phyloP scores from a whole-genome alignment of 2,113 vertebrate species.

The Lophotis ruficrista region DNA sequence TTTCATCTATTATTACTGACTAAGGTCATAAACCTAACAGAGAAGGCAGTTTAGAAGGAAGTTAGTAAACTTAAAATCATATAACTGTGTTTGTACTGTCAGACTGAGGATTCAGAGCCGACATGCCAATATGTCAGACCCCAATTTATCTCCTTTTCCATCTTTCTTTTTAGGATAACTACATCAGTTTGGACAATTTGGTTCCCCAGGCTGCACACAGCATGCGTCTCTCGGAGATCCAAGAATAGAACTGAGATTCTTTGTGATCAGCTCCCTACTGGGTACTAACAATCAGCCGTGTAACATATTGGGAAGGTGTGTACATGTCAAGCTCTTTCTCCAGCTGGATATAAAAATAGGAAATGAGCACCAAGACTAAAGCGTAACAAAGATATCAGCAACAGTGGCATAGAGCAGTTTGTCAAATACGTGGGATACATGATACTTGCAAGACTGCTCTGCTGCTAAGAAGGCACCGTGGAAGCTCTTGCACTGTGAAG shows the following conservation, averaged over 20 bases:
- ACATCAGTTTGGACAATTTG: neutral
- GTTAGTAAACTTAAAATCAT: neutral
- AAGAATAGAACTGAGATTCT: neutral
- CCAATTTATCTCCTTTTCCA: neutral
- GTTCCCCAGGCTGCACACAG: neutral
- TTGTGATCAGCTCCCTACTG: slow-evolving; percentile 1
- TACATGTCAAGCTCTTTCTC: neutral
- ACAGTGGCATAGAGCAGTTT: neutral
- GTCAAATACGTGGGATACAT: neutral
- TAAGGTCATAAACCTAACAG: neutral
- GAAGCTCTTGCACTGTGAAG: neutral
- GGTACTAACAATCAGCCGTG: slow-evolving; percentile 6
- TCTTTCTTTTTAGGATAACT: neutral
- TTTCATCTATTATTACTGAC: neutral
- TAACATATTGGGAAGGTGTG: slow-evolving; percentile 34
- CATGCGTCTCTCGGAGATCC: neutral
- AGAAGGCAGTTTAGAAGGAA: neutral
- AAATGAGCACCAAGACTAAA: neutral
- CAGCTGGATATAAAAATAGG: neutral
- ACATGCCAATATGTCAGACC: neutral
- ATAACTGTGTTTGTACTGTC: neutral
- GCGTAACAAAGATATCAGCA: neutral
- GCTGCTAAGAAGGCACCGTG: neutral
- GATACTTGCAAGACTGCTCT: neutral
- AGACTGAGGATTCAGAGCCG: neutral